These are phyloP conservation scores for Procambarus virginalis DNA, from an alignment of 1,140 invertebrate species.

Conservation along the genomic window DNA sequence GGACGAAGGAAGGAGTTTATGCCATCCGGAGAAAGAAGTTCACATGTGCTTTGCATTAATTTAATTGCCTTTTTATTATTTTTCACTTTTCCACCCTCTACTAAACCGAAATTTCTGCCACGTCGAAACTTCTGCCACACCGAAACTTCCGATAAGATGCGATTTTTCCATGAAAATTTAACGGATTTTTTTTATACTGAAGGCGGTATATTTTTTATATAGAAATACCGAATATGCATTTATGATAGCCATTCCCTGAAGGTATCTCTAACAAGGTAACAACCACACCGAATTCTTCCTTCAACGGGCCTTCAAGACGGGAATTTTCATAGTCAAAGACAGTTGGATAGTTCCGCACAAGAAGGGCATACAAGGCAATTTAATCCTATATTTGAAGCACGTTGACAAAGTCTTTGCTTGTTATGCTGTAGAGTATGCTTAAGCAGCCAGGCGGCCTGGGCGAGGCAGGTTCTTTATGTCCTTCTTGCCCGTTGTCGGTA, in stretches of 20 bases:
- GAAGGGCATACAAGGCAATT: neutral
- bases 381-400: neutral
- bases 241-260: conserved; percentile 10
- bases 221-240: neutral
- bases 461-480: neutral
- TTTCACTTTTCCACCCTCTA: too few species aligned
- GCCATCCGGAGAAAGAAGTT: too few species aligned
- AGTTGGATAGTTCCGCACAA: neutral
- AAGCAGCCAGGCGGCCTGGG: neutral
- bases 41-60: too few species aligned
- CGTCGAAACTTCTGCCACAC: too few species aligned
- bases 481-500: neutral
- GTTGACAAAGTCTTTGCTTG: neutral
- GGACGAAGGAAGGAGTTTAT: too few species aligned
- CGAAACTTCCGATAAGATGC: too few species aligned
- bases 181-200: neutral
- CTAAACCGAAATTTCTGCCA: too few species aligned
- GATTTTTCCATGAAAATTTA: neutral
- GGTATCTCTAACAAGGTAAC: neutral
- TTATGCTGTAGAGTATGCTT: neutral
- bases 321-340: neutral
- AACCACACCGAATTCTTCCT: neutral
- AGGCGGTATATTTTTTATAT: neutral
- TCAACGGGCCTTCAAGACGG: neutral
- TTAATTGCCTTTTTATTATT: too few species aligned